Base-by-base conservation (phyloP, 2,888 invertebrate species). In the Tinea trinotella region DNA sequence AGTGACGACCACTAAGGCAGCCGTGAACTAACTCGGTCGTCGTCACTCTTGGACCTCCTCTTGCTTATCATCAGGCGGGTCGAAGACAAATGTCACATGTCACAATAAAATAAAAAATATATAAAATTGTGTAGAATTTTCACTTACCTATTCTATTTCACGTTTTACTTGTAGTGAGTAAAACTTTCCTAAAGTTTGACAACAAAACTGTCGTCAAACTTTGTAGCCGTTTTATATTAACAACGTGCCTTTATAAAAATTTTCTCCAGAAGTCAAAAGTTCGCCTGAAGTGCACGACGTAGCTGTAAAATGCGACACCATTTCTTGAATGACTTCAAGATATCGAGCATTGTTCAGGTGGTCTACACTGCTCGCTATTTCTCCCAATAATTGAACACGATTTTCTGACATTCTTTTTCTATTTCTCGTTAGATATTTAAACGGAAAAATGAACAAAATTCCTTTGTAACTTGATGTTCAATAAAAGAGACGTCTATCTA, bases 321-420 rank as follows among this genome's bases (percentile, higher is more conserved):
- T 64, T 65, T 59, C 59, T 58, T 60, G 56, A 67, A 71, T 65
- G 65, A 64, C 61, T 61, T 59, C 61, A 61, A 63, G 68, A 70
- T 72, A 71, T 66, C 62, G 59, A 59, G 55, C 59, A 69, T 68
- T 59, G 65, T 40, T 40, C 40, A 40, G 40, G 40, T 40, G 15
- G 40, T 40, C 40, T 12, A 2, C 40, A 40, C 13, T 15, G 15
- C 40, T 40, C 40, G 12, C 12, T 40, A 40, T 40, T 40, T 40
- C 13, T 13, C 13, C n/a, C 7, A 13, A 13, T 40, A 40, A 40
- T 40, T 40, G 40, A 40, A 40, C 40, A 40, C 5, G n/a, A 40
- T 40, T 40, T 40, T 40, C 40, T 40, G 13, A 13, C 40, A 40
- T 40, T 40, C 13, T 13, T 40, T 40, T 40, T 40, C 15, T 15